Conservation (phyloP, 2,888 invertebrate species). For the Seira sanloemensis region DNA sequence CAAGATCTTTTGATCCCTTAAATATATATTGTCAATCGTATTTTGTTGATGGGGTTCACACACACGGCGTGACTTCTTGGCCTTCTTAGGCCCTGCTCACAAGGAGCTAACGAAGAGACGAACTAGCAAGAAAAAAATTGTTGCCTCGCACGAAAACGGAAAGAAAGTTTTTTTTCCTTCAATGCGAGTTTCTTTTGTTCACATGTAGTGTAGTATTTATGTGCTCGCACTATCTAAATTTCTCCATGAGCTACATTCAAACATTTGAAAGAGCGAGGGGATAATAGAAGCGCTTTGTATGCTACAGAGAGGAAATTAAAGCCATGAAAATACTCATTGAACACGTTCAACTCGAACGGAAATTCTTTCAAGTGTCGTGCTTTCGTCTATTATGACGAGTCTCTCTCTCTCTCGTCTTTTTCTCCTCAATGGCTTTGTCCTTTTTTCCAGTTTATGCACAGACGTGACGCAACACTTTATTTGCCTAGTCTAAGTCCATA, state of each 20-base stretch:
- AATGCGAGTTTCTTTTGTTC: background rate
- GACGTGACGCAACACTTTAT: background rate
- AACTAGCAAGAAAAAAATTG: background rate
- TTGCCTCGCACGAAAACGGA: background rate
- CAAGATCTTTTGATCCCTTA: slow-evolving; percentile 42
- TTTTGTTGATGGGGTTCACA: slow-evolving; percentile 49
- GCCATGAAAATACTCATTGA: slow-evolving; percentile 68
- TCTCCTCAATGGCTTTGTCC: background rate
- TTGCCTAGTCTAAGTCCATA: background rate
- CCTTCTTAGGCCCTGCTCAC: background rate
- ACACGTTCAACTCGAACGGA: slow-evolving; percentile 66
- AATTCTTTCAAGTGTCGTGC: slow-evolving; percentile 37
- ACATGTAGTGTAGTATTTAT: background rate
- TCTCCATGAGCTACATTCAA: background rate
- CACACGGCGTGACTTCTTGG: slow-evolving; percentile 51
- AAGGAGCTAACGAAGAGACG: background rate
- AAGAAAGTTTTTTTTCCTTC: background rate
- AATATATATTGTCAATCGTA: slow-evolving; percentile 52
- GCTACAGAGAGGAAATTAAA: slow-evolving; percentile 61
- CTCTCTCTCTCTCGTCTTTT: background rate
- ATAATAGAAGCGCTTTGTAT: slow-evolving; percentile 39
- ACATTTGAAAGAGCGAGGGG: background rate
- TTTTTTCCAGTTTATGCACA: background rate
- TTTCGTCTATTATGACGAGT: background rate
- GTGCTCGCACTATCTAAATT: background rate